phyloP scores from a whole-genome alignment of 1,140 invertebrate species.

The Hetaerina americana region DNA sequence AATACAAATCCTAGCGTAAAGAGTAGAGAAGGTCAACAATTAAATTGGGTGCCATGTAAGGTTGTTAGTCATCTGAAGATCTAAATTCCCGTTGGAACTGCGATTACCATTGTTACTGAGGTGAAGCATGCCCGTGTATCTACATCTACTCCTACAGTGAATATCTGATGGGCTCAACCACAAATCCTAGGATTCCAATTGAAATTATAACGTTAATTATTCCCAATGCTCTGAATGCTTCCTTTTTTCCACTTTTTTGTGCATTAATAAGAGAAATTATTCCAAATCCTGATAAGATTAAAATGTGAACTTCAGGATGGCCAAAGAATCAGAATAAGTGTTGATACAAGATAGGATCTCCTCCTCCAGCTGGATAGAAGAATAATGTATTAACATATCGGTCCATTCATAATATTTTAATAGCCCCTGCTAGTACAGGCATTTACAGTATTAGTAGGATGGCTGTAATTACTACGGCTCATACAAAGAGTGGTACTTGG shows the following conservation, averaged over 20 bases:
- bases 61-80: conserved; percentile 25
- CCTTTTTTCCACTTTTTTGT: conserved; percentile 22
- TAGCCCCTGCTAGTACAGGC: conserved; percentile 55
- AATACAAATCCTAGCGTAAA: neutral
- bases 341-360: conserved; percentile 57
- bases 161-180: conserved; percentile 29
- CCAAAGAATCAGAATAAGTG: conserved; percentile 71
- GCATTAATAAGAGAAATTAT: conserved; percentile 25
- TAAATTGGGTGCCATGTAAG: neutral
- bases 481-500: conserved; percentile 33
- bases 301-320: conserved; percentile 64
- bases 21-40: neutral
- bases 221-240: conserved; percentile 25
- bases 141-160: conserved; percentile 37
- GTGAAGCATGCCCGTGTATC: conserved; percentile 40
- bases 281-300: conserved; percentile 37
- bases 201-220: conserved; percentile 30
- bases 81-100: conserved; percentile 29
- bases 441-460: conserved; percentile 48
- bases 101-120: conserved; percentile 40
- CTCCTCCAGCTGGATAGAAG: conserved; percentile 50
- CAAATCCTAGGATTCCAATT: conserved; percentile 24
- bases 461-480: conserved; percentile 52
- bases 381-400: conserved; percentile 56
- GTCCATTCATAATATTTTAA: conserved; percentile 57